phyloP scores from a whole-genome alignment of 1,140 invertebrate genomes.

The Lamellibrachia luymesi region DNA sequence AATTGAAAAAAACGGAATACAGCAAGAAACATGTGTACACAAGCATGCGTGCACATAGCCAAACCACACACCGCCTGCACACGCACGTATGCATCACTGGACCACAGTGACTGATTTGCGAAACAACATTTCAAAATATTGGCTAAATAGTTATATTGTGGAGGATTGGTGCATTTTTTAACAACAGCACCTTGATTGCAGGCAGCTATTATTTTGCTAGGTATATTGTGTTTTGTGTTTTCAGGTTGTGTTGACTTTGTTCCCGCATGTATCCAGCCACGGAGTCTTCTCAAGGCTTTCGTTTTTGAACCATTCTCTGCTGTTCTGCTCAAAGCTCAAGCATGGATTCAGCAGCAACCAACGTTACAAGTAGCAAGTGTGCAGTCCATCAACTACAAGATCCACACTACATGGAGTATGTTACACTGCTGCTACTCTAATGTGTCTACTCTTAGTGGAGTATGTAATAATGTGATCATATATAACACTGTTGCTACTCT shows the following conservation, averaged over 20 bases:
- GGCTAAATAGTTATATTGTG: not conserved
- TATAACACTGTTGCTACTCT: too few relatives aligned
- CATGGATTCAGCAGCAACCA: not conserved
- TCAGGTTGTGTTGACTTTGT: conserved; percentile 17
- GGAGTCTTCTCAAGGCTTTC: not conserved
- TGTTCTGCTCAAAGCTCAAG: conserved; percentile 4
- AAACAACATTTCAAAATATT: not conserved
- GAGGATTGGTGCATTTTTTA: not conserved
- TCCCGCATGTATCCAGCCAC: not conserved
- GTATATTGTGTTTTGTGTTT: not conserved
- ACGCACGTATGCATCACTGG: not conserved
- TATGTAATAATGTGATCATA: too few relatives aligned
- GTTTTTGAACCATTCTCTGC: conserved; percentile 8
- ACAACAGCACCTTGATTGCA: not conserved
- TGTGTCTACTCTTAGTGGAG: too few relatives aligned
- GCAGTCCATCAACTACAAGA: conserved; percentile 17
- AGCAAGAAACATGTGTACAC: not conserved
- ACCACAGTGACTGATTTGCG: not conserved
- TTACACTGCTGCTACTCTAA: too few relatives aligned
- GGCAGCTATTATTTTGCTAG: not conserved
- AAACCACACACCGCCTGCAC: not conserved
- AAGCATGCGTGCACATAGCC: not conserved
- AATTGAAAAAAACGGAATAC: too few relatives aligned
- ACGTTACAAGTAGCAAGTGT: not conserved
- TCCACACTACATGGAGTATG: conserved; percentile 1